Conservation (phyloP, 92 coral and sea anemone genomes). For the Zoanthus sociatus region DNA sequence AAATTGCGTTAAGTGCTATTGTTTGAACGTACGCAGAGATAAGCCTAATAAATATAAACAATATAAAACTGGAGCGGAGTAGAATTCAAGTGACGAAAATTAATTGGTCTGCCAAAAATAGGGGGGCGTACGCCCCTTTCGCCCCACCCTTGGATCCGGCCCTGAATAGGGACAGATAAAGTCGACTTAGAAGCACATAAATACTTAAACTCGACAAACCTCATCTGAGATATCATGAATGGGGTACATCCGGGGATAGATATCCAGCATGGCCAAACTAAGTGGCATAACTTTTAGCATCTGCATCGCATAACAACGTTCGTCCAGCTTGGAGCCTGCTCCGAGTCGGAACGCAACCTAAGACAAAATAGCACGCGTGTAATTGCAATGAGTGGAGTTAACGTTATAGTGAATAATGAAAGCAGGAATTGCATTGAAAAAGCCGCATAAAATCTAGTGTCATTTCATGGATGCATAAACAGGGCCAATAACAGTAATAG, state of each 20-base stretch:
- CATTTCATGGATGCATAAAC: background rate
- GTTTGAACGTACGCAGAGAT: too few species aligned
- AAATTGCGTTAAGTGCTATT: too few species aligned
- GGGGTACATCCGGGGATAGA: slow-evolving; percentile 91
- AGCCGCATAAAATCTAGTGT: background rate
- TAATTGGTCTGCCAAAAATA: too few species aligned
- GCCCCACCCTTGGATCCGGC: too few species aligned
- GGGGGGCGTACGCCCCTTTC: too few species aligned
- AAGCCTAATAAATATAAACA: too few species aligned
- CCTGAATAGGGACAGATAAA: too few species aligned
- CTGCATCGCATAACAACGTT: slow-evolving; percentile 95
- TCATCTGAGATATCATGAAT: slow-evolving; percentile 92
- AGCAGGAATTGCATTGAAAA: background rate
- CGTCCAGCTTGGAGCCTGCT: slow-evolving; percentile 82
- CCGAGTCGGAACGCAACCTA: slow-evolving; percentile 97
- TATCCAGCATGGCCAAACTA: slow-evolving; percentile 81
- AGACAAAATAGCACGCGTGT: background rate
- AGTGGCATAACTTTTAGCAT: slow-evolving; percentile 96
- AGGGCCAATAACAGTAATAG: background rate
- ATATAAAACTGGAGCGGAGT: too few species aligned
- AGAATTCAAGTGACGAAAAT: too few species aligned
- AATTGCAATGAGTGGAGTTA: too few species aligned
- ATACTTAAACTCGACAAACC: slow-evolving; percentile 55
- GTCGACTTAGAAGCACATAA: background rate
- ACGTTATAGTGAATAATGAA: too few species aligned